phyloP scores from a whole-genome alignment of 2,888 invertebrate genomes.

The Sphecodes monilicornis region DNA sequence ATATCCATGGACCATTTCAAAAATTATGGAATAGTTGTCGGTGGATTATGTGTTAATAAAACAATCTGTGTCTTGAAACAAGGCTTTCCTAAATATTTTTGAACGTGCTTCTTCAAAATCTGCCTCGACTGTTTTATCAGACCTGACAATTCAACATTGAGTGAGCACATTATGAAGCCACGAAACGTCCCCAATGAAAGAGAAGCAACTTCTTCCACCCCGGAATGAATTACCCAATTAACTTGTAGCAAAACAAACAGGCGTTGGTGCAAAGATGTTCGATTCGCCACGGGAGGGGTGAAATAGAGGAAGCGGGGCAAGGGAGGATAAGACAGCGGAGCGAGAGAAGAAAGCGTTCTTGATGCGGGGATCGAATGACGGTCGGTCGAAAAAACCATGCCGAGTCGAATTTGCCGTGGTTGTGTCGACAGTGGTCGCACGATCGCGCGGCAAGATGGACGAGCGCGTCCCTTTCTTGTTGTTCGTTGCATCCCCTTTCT shows the following conservation, averaged over 20 bases:
- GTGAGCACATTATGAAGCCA: neutral
- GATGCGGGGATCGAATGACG: constrained; percentile 9
- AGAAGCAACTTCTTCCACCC: neutral
- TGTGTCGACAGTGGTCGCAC: constrained; percentile 59
- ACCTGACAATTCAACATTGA: no score
- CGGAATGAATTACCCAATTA: neutral
- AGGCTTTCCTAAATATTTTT: no score
- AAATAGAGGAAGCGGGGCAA: neutral
- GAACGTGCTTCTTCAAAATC: no score
- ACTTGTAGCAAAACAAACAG: neutral
- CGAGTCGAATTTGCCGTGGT: constrained; percentile 53
- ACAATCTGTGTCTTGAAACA: no score
- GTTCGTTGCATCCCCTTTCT: constrained; percentile 34
- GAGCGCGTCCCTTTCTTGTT: constrained; percentile 30
- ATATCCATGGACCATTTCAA: no score
- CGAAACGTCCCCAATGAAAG: neutral
- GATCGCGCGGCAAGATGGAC: constrained; percentile 60
- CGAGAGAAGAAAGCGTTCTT: neutral
- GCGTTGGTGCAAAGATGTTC: neutral
- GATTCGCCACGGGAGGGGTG: neutral
- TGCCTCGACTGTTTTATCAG: no score
- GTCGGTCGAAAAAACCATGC: constrained; percentile 25
- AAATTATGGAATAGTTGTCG: no score
- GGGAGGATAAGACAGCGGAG: neutral
- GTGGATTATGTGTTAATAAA: no score